A percentile compares a stretch with the other conserved stretches of the same genome.
phyloP scores from a whole-genome alignment of 2,113 vertebrate genomes.

The Alouatta palliata region DNA sequence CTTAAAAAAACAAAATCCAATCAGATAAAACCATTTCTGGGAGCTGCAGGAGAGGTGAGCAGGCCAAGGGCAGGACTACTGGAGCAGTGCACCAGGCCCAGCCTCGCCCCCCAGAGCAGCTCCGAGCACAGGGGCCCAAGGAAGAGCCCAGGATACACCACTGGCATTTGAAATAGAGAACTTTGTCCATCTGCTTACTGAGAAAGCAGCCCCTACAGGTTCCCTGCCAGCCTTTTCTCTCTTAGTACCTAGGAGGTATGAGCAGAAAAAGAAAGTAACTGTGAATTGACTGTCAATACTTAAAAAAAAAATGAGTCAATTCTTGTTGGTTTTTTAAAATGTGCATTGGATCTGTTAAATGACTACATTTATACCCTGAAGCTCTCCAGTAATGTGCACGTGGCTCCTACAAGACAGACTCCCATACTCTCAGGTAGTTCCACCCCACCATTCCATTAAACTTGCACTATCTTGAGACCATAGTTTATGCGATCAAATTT shows the following conservation, averaged over 20 bases:
- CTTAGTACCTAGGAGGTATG: neutral
- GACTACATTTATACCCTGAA: neutral
- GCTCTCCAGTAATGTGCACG: neutral
- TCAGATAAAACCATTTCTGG: neutral
- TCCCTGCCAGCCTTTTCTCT: neutral
- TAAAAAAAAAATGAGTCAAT: neutral
- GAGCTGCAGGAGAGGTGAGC: neutral
- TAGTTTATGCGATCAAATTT: neutral
- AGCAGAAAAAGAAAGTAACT: neutral
- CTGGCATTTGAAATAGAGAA: neutral
- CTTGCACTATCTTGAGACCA: neutral
- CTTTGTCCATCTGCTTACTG: neutral
- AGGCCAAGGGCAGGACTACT: neutral
- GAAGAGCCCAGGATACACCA: accelerated
- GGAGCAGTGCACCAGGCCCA: neutral
- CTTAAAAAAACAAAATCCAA: neutral
- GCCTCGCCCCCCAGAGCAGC: neutral
- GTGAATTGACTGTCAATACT: neutral
- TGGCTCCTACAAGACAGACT: neutral
- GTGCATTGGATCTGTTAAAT: neutral
- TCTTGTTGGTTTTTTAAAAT: neutral
- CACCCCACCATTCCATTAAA: too few relatives aligned
- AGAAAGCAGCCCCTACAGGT: neutral
- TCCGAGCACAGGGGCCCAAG: accelerated
- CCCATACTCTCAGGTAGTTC: neutral